A percentile compares a stretch with the other conserved stretches of the same genome.
Evolutionary conservation across 2,888 invertebrate species (phyloP).

Genomic region (Drosophila greeni): DNA sequence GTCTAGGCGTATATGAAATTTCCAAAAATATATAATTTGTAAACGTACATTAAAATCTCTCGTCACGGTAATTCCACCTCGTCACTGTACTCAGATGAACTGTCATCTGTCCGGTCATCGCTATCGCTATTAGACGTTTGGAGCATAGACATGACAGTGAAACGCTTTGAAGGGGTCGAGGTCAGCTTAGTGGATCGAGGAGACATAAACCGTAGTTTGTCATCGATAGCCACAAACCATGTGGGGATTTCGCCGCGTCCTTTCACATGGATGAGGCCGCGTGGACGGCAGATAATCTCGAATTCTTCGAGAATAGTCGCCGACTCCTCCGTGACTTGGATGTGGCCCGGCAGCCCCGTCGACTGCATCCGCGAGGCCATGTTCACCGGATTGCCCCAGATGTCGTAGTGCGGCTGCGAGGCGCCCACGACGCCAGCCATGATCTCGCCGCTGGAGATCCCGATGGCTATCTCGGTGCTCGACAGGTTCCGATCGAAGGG

Average conservation of each 20-base stretch:
- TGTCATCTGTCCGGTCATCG: too few relatives aligned
- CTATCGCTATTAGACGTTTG: background rate
- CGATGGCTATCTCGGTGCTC: conserved; percentile 78
- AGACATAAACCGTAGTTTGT: conserved; percentile 78
- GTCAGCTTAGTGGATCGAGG: background rate
- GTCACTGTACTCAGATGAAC: too few relatives aligned
- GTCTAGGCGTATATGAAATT: too few relatives aligned
- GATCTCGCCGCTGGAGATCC: conserved; percentile 93
- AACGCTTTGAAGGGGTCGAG: background rate
- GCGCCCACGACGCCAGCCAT: conserved; percentile 96
- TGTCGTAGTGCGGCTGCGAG: conserved; percentile 95
- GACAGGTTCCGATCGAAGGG: conserved; percentile 71
- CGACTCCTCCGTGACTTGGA: conserved; percentile 88
- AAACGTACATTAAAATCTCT: too few relatives aligned
- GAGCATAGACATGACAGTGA: background rate
- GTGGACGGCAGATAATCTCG: conserved; percentile 83
- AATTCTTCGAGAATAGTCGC: conserved; percentile 83
- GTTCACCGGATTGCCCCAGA: conserved; percentile 98
- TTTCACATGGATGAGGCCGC: conserved; percentile 86
- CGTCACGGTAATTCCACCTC: too few relatives aligned
- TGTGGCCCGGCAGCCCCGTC: conserved; percentile 88
- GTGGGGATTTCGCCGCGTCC: conserved; percentile 84
- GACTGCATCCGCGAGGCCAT: conserved; percentile 98
- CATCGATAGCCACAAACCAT: conserved; percentile 85
- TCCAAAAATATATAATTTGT: too few relatives aligned